Percentiles rank a stretch among this genome's conserved stretches.
phyloP scores from a whole-genome alignment of 1,140 invertebrate genomes.

The Rhopalosiphum maidis region DNA sequence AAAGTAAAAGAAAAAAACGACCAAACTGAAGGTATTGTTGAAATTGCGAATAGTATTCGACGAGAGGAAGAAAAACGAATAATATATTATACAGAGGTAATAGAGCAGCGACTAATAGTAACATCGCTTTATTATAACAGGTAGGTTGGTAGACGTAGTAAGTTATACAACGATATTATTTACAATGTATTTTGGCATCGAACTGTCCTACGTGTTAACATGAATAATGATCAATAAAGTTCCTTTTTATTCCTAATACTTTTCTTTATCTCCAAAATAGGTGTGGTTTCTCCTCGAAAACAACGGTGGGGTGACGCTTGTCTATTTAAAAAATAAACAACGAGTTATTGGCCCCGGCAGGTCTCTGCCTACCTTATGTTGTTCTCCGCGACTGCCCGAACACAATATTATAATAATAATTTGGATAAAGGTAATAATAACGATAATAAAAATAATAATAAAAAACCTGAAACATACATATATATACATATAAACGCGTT shows the following conservation, averaged over 20 bases:
- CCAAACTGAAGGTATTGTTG: not conserved
- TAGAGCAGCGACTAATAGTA: not conserved
- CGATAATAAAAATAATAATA: conserved; percentile 16
- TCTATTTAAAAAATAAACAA: conserved; percentile 46
- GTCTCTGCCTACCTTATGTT: conserved; percentile 36
- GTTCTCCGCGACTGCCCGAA: not conserved
- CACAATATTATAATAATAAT: conserved; percentile 40
- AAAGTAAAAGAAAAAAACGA: not conserved
- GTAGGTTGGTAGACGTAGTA: not conserved
- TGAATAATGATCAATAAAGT: not conserved
- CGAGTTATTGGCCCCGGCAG: conserved; percentile 56
- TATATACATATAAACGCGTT: not conserved
- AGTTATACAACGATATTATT: not conserved
- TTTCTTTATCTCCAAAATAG: not conserved
- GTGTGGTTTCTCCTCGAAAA: conserved; percentile 10
- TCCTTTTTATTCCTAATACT: not conserved
- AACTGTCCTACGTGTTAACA: not conserved
- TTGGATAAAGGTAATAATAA: conserved; percentile 50
- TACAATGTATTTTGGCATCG: not conserved
- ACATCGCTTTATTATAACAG: not conserved
- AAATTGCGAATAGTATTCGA: not conserved
- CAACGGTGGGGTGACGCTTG: not conserved
- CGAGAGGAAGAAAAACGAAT: not conserved
- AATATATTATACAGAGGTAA: not conserved
- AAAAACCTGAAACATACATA: not conserved